Evolutionary conservation across 2,888 invertebrate genomes (phyloP).

Genomic region (Lasiommata megera): DNA sequence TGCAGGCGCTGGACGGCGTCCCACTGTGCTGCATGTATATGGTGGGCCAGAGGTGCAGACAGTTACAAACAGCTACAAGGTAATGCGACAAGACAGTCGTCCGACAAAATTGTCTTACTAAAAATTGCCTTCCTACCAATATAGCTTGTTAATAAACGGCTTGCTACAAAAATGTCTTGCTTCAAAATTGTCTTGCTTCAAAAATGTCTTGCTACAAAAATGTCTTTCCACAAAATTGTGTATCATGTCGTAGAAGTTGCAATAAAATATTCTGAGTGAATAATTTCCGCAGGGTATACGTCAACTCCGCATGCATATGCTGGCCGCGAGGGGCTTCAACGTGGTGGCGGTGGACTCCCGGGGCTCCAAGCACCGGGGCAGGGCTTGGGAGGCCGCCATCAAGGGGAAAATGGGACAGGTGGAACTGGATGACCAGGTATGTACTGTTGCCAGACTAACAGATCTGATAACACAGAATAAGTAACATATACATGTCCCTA

Average conservation of each 20-base stretch:
- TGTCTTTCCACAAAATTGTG: background rate
- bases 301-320: conserved; percentile 95
- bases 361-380: conserved; percentile 96
- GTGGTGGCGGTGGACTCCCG: conserved; percentile 97
- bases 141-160: too few species aligned
- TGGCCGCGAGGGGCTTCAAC: conserved; percentile 97
- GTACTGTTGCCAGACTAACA: background rate
- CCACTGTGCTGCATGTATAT: conserved; percentile 97
- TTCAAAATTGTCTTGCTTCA: background rate
- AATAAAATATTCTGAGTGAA: background rate
- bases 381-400: conserved; percentile 95
- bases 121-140: too few species aligned
- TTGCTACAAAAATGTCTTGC: background rate
- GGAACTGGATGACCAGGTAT: conserved; percentile 93
- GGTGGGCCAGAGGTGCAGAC: conserved; percentile 99
- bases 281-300: conserved; percentile 93
- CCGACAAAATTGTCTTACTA: background rate
- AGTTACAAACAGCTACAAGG: conserved; percentile 97
- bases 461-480: too few species aligned
- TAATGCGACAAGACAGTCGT: conserved; percentile 46
- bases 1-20: conserved; percentile 83
- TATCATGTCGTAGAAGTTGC: too few species aligned
- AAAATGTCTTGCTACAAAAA: background rate
- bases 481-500: too few species aligned
- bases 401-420: conserved; percentile 95